Conservation (phyloP, 2,113 vertebrate genomes). For the Xyrauchen texanus region DNA sequence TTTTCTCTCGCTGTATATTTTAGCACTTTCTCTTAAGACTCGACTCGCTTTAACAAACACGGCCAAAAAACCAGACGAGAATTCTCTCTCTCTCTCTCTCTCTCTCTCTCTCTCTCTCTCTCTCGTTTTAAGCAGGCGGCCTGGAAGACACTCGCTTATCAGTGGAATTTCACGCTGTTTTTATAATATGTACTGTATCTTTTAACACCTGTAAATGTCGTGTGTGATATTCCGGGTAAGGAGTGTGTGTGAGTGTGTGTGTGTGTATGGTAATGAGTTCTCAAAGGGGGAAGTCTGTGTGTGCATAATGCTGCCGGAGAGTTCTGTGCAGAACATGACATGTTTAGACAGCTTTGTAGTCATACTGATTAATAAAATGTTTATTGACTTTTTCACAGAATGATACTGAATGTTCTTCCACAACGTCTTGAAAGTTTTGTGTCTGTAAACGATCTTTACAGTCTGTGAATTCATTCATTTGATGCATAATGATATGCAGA, state of each 20-base stretch:
- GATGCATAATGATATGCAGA: not conserved
- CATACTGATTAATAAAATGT: constrained; percentile 20
- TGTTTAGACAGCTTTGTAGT: constrained; percentile 25
- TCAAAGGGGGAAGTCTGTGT: constrained; percentile 2
- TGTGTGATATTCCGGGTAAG: constrained; percentile 74
- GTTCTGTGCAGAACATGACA: not conserved
- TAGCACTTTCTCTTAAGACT: constrained; percentile 85
- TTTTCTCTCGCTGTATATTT: constrained; percentile 86
- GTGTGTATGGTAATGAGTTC: constrained; percentile 37
- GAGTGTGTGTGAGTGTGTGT: constrained; percentile 44
- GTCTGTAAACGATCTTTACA: not conserved
- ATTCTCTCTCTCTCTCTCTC: constrained; percentile 56
- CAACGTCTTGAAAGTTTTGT: not conserved
- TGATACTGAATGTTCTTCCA: not conserved
- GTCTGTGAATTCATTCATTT: not conserved
- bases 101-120: constrained; percentile 62
- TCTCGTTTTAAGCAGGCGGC: constrained; percentile 57
- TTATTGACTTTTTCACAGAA: not conserved
- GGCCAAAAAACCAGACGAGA: constrained; percentile 79
- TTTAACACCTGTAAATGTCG: constrained; percentile 85
- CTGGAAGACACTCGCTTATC: constrained; percentile 77
- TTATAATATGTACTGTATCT: constrained; percentile 77
- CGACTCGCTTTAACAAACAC: constrained; percentile 78
- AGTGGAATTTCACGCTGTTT: constrained; percentile 82
- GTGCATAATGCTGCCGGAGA: constrained; percentile 19